Evolutionary conservation across 2,113 vertebrate species (phyloP), one percentile per base, ranked within the genome.

Genomic region (Nothobranchius kuhntae): DNA sequence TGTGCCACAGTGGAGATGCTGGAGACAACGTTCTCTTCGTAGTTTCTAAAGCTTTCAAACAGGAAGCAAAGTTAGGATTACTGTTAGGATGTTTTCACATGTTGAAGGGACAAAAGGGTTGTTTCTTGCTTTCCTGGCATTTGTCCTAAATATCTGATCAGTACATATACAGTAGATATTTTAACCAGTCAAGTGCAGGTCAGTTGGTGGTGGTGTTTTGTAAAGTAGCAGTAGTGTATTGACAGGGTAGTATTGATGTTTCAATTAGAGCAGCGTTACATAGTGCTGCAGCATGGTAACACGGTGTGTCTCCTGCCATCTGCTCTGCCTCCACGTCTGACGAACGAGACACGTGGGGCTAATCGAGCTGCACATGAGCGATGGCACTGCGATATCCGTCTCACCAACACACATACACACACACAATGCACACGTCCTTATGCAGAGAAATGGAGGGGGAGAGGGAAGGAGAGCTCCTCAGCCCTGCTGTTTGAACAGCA

Each of bases 211-310:
- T 53, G 81, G 65, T 65, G 73, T 84, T 83, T 79, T 68, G 84
- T 81, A 80, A 76, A 89, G 86, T 76, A 81, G 84, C 83, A 66
- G 68, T 82, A 68, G 87, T 75, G 75, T 90, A 90, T 90, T 89
- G 91, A 89, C 89, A 86, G 85, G 77, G 59, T 77, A 76, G 84
- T 91, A 92, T 91, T 93, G 91, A 92, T 92, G 90, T 92, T 92
- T 93, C 89, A 93, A 91, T 93, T 92, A 93, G 86, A 89, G 84
- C 69, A 60, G 71, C 73, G 85, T 89, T 91, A 92, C 92, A 89
- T 91, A 82, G 87, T 77, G 80, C 85, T 61, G 77, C 88, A 84
- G 90, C 88, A 71, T 86, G 86, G 87, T 89, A 92, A 92, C 90
- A 85, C 82, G 77, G 80, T 78, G 86, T 86, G 80, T 89, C 91